Evolutionary conservation across 2,113 vertebrate species (phyloP).

Genomic region (Rousettus leschenaultii): DNA sequence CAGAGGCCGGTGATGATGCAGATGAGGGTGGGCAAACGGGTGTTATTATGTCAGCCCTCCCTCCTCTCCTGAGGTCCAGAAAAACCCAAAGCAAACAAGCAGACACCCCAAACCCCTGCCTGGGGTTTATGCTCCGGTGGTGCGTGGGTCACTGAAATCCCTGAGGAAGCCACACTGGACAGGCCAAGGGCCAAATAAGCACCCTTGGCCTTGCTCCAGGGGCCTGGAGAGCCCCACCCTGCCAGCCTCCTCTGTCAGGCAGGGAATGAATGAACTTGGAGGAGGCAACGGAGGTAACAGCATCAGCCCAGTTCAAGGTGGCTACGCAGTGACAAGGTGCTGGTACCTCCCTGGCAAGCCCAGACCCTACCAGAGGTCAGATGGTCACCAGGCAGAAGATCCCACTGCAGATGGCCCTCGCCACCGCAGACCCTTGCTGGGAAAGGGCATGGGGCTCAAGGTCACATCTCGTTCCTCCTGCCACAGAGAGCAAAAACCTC

Average conservation of each 20-base stretch:
- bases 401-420: rapidly evolving
- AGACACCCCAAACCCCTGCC: background rate
- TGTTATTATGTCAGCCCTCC: background rate
- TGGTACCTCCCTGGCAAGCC: background rate
- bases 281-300: background rate
- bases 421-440: background rate
- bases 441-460: background rate
- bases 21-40: rapidly evolving
- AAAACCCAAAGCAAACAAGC: background rate
- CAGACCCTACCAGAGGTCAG: background rate
- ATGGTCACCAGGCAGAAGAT: background rate
- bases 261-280: background rate
- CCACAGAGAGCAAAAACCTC: background rate
- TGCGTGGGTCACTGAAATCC: background rate
- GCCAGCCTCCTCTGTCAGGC: background rate
- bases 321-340: background rate
- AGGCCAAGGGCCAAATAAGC: background rate
- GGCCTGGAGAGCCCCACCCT: background rate
- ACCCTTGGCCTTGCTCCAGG: background rate
- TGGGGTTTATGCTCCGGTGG: background rate
- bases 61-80: background rate
- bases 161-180: background rate
- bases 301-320: background rate
- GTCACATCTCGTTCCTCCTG: background rate
- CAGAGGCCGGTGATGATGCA: rapidly evolving